Evolutionary conservation across 2,797 vertebrate genomes (phyloP), one percentile per base, ranked within the genome.

Genomic region (Sebastes steindachneri): DNA sequence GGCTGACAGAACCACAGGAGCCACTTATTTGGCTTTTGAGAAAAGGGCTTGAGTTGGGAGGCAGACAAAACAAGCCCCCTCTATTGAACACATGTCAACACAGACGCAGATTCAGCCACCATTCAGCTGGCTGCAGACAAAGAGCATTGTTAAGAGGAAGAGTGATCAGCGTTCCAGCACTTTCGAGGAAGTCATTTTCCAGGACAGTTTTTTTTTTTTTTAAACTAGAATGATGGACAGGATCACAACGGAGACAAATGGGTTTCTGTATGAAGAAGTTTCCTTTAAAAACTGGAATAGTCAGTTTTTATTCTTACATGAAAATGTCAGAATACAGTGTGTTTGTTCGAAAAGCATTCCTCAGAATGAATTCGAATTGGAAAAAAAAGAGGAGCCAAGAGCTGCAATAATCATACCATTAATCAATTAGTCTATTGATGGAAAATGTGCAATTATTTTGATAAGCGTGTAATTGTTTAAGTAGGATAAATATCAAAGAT

Each of bases 1-100:
- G 68, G 66, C 90, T 83, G 92, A 89, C 76, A 84, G 86, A 89
- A 80, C 73, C 68, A 85, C 77, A 83, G 68, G 84, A 88, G 82
- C 66, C 73, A 63, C 59, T 84, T 66, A 68, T 89, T 85, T 91
- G 86, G 91, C 83, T 86, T 88, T 75, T 71, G 65, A 85, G 73
- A 75, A 88, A 88, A 87, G 79, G 86, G 72, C 82, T 82, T 0
- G 48, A 82, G 81, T 80, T 74, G 76, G 76, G 68, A 88, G 70
- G 66, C 58, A 54, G 82, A 87, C 82, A 74, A 83, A 88, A 90
- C 72, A 89, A 85, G 80, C 73, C 63, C 12, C 21, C 48, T 71
- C 81, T 82, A 75, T 64, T 87, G 92, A 89, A 85, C 74, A 78
- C 75, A 65, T 68, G 83, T 90, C 88, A 89, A 63, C 82, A 77